A percentile compares a stretch with the other conserved stretches of the same genome.
These are phyloP conservation scores for Thamnaconus septentrionalis DNA, from an alignment of 2,113 vertebrate genomes.

Conservation along the genomic window DNA sequence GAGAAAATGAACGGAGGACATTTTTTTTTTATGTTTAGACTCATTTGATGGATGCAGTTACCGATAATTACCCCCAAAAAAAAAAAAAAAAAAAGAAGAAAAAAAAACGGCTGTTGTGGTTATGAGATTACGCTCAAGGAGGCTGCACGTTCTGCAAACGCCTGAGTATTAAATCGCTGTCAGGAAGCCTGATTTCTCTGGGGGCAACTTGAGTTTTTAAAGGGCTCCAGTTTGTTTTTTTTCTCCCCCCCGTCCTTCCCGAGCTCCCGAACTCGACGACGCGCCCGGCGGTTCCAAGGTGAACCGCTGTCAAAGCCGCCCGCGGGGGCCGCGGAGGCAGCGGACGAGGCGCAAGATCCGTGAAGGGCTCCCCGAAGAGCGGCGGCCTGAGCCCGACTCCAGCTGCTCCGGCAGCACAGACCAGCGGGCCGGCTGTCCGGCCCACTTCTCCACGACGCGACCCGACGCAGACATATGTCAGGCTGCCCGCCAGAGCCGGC, in stretches of 20 bases:
- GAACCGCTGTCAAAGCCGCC: conserved; percentile 73
- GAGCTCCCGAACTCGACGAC: conserved; percentile 30
- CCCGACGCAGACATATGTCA: conserved; percentile 55
- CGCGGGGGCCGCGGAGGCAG: conserved; percentile 49
- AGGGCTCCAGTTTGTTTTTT: background rate
- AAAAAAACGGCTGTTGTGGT: too few species aligned
- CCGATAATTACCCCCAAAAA: too few species aligned
- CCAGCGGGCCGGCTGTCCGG: too few species aligned
- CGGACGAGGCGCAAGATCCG: conserved; percentile 48
- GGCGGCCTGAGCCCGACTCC: conserved; percentile 51
- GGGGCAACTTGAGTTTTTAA: background rate
- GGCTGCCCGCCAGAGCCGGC: conserved; percentile 34
- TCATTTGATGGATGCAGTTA: conserved; percentile 20
- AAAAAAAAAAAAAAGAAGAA: too few species aligned
- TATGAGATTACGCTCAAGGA: too few species aligned
- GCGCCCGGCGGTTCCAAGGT: conserved; percentile 69
- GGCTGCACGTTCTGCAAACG: too few species aligned
- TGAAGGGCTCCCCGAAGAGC: conserved; percentile 67
- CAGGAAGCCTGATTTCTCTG: too few species aligned
- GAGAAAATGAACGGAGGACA: conserved; percentile 22
- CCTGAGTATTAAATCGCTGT: too few species aligned
- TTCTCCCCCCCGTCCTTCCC: background rate
- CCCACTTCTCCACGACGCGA: too few species aligned
- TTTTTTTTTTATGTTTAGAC: conserved; percentile 16
- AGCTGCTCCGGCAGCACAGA: conserved; percentile 44